Percentiles rank a stretch among this genome's conserved stretches.
Conservation (phyloP, 2,797 vertebrate genomes). For the Phylloscopus collybita region DNA sequence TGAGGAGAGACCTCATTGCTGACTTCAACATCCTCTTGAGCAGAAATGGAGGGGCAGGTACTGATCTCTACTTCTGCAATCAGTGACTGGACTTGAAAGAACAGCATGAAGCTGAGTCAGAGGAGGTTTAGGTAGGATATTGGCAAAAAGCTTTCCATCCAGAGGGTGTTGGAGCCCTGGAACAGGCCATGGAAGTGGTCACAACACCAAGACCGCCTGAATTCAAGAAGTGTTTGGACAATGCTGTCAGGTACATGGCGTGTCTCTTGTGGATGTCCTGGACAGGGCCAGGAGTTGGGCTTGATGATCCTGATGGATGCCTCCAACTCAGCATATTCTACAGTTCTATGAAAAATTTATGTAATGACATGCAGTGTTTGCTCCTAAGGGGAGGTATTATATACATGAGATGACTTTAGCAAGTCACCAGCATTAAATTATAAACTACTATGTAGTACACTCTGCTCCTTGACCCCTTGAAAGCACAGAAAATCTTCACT, state of each 20-base stretch:
- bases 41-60: background rate
- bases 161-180: background rate
- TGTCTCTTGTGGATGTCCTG: background rate
- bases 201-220: background rate
- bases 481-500: background rate
- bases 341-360: background rate
- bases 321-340: background rate
- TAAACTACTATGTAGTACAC: background rate
- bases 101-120: background rate
- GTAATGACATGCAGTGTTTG: background rate
- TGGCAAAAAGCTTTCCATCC: background rate
- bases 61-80: background rate
- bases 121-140: background rate
- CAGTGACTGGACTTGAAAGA: background rate
- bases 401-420: background rate
- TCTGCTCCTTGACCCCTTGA: background rate
- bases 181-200: background rate
- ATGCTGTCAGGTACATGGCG: accelerated
- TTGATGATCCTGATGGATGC: background rate
- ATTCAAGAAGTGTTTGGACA: background rate
- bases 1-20: background rate
- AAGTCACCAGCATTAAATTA: background rate
- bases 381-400: background rate
- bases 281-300: background rate
- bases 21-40: background rate